phyloP scores from a whole-genome alignment of 2,888 invertebrate species.

The Volucella inanis region DNA sequence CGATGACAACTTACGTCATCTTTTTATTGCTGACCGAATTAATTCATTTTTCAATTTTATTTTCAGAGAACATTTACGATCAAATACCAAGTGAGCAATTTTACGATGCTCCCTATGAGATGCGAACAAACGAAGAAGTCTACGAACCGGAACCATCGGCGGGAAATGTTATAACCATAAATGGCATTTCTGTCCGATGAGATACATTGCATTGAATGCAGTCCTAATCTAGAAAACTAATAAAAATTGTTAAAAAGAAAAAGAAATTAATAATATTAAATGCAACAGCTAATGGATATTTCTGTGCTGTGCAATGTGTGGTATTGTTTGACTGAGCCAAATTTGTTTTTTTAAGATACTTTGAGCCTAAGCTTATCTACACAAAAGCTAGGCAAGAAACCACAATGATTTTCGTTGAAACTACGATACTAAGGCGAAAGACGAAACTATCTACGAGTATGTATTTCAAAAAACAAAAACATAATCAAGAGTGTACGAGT shows the following conservation, averaged over 20 bases:
- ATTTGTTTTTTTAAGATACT: slow-evolving; percentile 63
- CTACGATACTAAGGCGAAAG: slow-evolving; percentile 27
- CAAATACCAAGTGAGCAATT: slow-evolving; percentile 88
- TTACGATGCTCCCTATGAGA: slow-evolving; percentile 90
- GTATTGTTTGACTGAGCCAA: slow-evolving; percentile 72
- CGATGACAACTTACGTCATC: too few species aligned
- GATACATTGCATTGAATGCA: slow-evolving; percentile 15
- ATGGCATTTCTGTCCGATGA: slow-evolving; percentile 93
- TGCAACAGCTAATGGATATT: slow-evolving; percentile 25
- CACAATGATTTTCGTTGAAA: slow-evolving; percentile 27
- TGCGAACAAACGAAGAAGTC: slow-evolving; percentile 85
- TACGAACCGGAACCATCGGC: slow-evolving; percentile 84
- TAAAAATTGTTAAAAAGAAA: slow-evolving; percentile 11
- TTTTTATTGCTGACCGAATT: too few species aligned
- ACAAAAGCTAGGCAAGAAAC: not conserved
- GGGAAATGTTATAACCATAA: slow-evolving; percentile 89
- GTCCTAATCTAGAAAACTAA: slow-evolving; percentile 1
- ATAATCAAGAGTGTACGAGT: slow-evolving; percentile 16
- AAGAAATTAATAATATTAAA: slow-evolving; percentile 16
- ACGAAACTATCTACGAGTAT: slow-evolving; percentile 3
- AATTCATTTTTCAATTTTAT: not conserved
- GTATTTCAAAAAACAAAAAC: too few species aligned
- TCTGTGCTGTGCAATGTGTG: slow-evolving; percentile 40
- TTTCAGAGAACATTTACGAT: slow-evolving; percentile 85
- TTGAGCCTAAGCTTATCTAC: slow-evolving; percentile 53